phyloP scores from a whole-genome alignment of 1,140 invertebrate genomes.

The Papilio polyxenes region DNA sequence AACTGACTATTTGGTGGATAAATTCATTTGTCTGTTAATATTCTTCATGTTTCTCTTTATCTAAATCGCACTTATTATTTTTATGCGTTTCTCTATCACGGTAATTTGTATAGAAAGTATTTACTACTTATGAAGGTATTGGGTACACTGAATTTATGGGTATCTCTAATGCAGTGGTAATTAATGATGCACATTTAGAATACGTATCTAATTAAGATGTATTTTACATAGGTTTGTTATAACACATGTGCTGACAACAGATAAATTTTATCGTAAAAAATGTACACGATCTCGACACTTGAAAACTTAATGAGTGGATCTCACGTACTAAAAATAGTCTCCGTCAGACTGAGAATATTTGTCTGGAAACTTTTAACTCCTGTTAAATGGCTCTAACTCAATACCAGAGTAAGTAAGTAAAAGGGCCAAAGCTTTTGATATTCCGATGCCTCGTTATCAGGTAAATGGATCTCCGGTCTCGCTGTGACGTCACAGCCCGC shows the following conservation, averaged over 20 bases:
- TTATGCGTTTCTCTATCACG: not conserved
- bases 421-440: not conserved
- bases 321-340: too few species aligned
- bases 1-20: not conserved
- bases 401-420: too few species aligned
- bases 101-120: not conserved
- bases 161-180: not conserved
- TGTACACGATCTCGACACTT: too few species aligned
- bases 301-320: too few species aligned
- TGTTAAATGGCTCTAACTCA: too few species aligned
- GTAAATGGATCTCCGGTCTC: slow-evolving; percentile 5
- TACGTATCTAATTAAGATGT: not conserved
- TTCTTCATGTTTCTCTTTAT: not conserved
- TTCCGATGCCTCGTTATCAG: not conserved
- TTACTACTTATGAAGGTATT: not conserved
- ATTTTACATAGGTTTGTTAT: not conserved
- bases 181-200: not conserved
- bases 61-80: slow-evolving; percentile 10
- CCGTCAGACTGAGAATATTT: too few species aligned
- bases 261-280: too few species aligned
- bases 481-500: slow-evolving; percentile 68
- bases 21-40: slow-evolving; percentile 1
- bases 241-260: too few species aligned
- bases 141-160: slow-evolving; percentile 5
- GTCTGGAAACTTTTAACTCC: too few species aligned